Evolutionary conservation across 1,140 invertebrate genomes (phyloP).

Genomic region (Drosophila baimaii): DNA sequence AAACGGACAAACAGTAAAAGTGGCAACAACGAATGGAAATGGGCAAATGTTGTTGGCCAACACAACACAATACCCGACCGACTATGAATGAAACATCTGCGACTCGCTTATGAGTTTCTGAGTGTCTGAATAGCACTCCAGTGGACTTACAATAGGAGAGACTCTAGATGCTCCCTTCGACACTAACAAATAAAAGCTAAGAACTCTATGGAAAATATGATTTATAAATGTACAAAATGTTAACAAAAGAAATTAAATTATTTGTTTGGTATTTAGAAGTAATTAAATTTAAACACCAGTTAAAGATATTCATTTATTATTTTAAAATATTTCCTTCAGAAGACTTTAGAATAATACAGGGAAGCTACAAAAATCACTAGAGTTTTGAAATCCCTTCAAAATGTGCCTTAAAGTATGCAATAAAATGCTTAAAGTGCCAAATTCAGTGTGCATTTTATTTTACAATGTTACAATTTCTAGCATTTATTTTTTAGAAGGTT

Average conservation of each 20-base stretch:
- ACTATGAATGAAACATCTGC: slow-evolving; percentile 49
- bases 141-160: slow-evolving; percentile 14
- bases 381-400: too few species aligned
- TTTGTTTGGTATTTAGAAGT: background rate
- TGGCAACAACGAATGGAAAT: slow-evolving; percentile 44
- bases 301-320: background rate
- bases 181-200: background rate
- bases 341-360: too few species aligned
- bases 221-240: background rate
- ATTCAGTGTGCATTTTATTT: too few species aligned
- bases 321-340: too few species aligned
- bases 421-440: too few species aligned
- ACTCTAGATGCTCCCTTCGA: background rate
- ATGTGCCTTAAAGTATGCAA: too few species aligned
- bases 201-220: background rate
- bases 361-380: too few species aligned
- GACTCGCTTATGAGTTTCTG: slow-evolving; percentile 27
- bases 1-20: slow-evolving; percentile 54
- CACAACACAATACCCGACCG: slow-evolving; percentile 22
- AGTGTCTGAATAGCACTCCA: slow-evolving; percentile 9
- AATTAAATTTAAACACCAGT: background rate
- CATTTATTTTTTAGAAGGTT: too few species aligned
- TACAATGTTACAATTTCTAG: too few species aligned
- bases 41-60: slow-evolving; percentile 48
- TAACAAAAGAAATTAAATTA: too few species aligned